phyloP scores from a whole-genome alignment of 2,888 invertebrate species.

The Rapana venosa region DNA sequence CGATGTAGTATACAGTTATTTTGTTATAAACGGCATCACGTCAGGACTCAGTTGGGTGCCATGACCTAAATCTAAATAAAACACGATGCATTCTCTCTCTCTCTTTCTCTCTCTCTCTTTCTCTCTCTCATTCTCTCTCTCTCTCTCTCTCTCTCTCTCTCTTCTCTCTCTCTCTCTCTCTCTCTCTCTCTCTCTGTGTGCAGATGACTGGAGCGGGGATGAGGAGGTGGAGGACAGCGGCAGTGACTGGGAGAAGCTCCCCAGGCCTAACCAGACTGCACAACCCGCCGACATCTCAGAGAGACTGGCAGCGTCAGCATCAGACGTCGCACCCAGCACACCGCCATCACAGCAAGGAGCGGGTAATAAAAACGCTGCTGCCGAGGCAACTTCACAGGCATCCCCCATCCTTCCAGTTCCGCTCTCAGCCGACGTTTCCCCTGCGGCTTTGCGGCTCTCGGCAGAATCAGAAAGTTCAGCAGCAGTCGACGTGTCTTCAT shows the following conservation, averaged over 20 bases:
- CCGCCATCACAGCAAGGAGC: not conserved
- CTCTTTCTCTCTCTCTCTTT: not conserved
- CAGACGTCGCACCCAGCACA: not conserved
- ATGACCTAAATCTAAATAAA: too few species aligned
- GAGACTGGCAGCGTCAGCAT: not conserved
- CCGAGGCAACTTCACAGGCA: too few species aligned
- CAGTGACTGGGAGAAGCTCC: constrained; percentile 53
- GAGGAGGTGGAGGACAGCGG: constrained; percentile 54
- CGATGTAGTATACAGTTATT: too few species aligned
- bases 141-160: not conserved
- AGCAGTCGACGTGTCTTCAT: not conserved
- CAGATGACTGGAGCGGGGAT: constrained; percentile 66
- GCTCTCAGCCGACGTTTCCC: not conserved
- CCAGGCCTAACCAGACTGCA: constrained; percentile 41
- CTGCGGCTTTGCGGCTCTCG: not conserved
- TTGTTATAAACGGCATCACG: too few species aligned
- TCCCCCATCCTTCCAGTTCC: not conserved
- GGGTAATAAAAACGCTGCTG: not conserved
- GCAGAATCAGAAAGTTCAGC: not conserved
- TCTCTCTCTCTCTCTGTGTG: not conserved
- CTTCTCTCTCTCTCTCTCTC: not conserved
- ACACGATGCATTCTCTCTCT: too few species aligned
- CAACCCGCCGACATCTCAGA: not conserved
- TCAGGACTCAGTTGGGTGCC: too few species aligned
- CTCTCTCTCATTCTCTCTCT: not conserved